phyloP scores from a whole-genome alignment of 2,113 vertebrate genomes.

The Genyomyrus donnyi region DNA sequence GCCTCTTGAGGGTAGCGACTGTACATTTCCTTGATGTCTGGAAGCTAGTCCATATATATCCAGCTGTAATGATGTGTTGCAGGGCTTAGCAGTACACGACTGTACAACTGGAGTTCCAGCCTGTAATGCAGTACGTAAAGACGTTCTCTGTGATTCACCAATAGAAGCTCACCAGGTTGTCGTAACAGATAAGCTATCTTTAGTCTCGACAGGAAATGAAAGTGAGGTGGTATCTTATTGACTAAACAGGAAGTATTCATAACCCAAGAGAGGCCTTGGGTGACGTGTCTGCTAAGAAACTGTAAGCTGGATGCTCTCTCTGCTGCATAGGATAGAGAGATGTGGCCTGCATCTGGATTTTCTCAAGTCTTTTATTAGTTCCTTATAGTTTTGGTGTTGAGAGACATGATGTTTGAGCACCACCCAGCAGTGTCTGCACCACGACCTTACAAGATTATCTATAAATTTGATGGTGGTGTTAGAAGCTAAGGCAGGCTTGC shows the following conservation, averaged over 20 bases:
- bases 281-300: background rate
- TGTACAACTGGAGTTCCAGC: background rate
- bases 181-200: background rate
- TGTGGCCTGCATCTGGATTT: background rate
- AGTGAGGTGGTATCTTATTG: background rate
- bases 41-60: background rate
- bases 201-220: background rate
- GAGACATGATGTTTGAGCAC: too few species aligned
- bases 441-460: too few species aligned
- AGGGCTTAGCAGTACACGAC: background rate
- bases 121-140: background rate
- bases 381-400: too few species aligned
- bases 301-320: background rate
- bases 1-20: background rate
- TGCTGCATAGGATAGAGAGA: background rate
- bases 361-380: background rate
- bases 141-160: background rate
- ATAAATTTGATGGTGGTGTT: background rate
- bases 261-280: background rate
- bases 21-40: background rate
- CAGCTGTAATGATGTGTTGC: background rate
- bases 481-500: background rate
- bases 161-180: background rate
- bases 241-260: background rate
- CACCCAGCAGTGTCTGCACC: too few species aligned